These are phyloP conservation scores for Hydractinia symbiolongicarpus DNA, from an alignment of 30 jellyfish, hydroid and myxozoan genomes.

Conservation along the genomic window DNA sequence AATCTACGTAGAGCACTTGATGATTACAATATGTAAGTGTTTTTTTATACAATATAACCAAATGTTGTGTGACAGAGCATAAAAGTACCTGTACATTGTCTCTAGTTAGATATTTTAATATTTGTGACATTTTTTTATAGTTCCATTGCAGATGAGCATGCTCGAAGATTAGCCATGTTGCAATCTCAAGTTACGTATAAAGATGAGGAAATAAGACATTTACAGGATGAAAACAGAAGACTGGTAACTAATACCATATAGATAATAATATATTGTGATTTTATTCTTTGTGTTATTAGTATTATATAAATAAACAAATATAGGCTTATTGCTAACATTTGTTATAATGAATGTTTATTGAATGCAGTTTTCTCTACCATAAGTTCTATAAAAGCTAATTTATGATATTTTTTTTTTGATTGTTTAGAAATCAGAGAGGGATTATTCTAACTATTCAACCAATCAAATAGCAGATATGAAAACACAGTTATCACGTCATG, in stretches of 20 bases:
- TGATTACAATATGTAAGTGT: conserved; percentile 11
- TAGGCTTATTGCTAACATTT: no score
- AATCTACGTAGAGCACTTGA: conserved; percentile 13
- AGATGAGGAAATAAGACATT: conserved; percentile 34
- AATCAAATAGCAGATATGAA: conserved; percentile 55
- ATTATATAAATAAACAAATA: no score
- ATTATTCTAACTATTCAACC: conserved; percentile 42
- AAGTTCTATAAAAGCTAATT: no score
- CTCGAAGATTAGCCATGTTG: conserved; percentile 42
- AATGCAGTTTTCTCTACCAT: no score
- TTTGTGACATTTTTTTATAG: no score
- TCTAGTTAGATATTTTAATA: no score
- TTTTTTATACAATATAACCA: neutral
- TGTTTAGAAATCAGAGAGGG: conserved; percentile 29
- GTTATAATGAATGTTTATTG: no score
- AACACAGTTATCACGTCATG: conserved; percentile 48
- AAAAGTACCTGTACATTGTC: neutral
- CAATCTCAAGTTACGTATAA: conserved; percentile 45
- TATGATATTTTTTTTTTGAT: neutral
- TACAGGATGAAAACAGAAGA: conserved; percentile 40
- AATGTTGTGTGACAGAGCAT: neutral
- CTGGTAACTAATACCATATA: conserved; percentile 12
- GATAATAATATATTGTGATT: neutral
- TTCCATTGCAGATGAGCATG: conserved; percentile 5
- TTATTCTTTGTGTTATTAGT: no score